A percentile compares a stretch with the other conserved stretches of the same genome.
These are phyloP conservation scores for Trogon melanurus DNA, from an alignment of 2,113 vertebrate genomes.

Conservation along the genomic window DNA sequence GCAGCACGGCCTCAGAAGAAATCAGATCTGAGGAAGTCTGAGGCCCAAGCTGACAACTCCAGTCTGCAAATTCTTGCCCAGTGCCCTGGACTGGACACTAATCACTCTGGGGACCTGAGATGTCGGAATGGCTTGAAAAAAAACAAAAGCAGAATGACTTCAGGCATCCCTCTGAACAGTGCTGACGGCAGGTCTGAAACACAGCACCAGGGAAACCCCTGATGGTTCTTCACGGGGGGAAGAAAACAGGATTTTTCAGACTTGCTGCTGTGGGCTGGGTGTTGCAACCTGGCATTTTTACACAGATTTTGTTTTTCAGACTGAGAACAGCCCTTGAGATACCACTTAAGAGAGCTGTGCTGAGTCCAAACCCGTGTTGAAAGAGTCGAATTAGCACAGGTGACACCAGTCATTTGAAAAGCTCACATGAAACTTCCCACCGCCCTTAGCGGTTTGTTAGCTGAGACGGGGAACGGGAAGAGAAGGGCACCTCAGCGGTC, in stretches of 20 bases:
- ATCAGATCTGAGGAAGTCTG: not conserved
- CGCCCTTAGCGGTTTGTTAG: not conserved
- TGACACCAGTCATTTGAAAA: not conserved
- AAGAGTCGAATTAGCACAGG: not conserved
- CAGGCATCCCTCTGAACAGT: not conserved
- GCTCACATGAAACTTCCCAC: not conserved
- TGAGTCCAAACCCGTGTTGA: not conserved
- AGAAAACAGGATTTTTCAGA: not conserved
- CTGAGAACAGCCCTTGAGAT: not conserved
- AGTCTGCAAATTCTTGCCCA: not conserved
- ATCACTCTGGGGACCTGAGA: not conserved
- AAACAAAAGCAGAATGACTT: not conserved
- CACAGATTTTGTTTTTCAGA: not conserved
- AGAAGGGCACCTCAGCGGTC: not conserved
- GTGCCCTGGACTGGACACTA: not conserved
- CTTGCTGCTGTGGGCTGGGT: not conserved
- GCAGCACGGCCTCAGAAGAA: not conserved
- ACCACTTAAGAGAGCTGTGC: not conserved
- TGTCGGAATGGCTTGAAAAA: not conserved
- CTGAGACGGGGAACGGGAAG: not conserved
- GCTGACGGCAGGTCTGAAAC: not conserved
- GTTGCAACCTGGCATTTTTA: not conserved
- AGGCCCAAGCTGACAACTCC: not conserved
- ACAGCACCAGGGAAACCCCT: not conserved
- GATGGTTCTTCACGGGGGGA: accelerated